Evolutionary conservation across 2,888 invertebrate genomes (phyloP).

Genomic region (Helleia helle): DNA sequence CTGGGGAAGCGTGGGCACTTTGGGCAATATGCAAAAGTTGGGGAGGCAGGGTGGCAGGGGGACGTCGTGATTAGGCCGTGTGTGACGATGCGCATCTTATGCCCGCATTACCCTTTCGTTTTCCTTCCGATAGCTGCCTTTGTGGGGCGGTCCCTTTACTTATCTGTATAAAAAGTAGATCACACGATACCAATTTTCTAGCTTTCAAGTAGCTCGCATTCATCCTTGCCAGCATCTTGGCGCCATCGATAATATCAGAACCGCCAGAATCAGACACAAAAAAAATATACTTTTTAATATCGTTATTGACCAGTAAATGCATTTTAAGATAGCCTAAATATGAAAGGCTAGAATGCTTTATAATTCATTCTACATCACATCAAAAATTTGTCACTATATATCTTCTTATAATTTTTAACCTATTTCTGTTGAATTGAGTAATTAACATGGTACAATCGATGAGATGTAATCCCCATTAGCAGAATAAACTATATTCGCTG

Average conservation of each 20-base stretch:
- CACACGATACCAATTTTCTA: slow-evolving; percentile 57
- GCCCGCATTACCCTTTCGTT: slow-evolving; percentile 74
- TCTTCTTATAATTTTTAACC: too few species aligned
- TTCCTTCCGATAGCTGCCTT: slow-evolving; percentile 72
- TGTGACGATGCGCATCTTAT: slow-evolving; percentile 73
- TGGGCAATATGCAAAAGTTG: slow-evolving; percentile 70
- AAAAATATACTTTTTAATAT: too few species aligned
- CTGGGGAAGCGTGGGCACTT: slow-evolving; percentile 58
- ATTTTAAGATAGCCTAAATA: too few species aligned
- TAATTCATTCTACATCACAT: too few species aligned
- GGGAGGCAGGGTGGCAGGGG: slow-evolving; percentile 38
- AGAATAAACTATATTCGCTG: slow-evolving; percentile 44
- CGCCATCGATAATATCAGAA: slow-evolving; percentile 25
- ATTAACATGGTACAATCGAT: slow-evolving; percentile 37
- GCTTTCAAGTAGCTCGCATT: slow-evolving; percentile 23
- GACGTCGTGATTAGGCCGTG: slow-evolving; percentile 67
- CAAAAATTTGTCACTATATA: too few species aligned
- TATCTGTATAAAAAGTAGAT: slow-evolving; percentile 53
- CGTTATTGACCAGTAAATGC: too few species aligned
- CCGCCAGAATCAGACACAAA: too few species aligned
- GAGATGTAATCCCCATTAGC: slow-evolving; percentile 55
- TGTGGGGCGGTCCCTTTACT: slow-evolving; percentile 47
- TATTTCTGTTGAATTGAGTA: too few species aligned
- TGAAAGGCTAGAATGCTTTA: too few species aligned
- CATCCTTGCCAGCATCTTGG: slow-evolving; percentile 25